A percentile compares a stretch with the other conserved stretches of the same genome.
These are phyloP conservation scores for Trachurus trachurus DNA, from an alignment of 2,797 vertebrate species.

Conservation along the genomic window DNA sequence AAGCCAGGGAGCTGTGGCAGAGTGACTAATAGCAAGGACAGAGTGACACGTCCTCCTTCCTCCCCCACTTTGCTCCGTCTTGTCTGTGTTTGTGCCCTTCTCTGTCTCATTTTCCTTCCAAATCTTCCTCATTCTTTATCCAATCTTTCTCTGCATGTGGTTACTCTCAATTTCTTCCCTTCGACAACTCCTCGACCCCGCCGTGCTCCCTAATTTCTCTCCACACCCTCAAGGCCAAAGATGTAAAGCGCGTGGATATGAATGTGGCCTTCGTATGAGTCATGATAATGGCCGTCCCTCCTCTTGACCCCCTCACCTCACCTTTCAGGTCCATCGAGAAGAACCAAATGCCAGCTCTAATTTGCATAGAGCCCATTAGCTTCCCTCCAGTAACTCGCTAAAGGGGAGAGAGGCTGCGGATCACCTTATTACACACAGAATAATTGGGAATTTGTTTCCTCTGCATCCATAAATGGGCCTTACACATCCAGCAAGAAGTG, in stretches of 20 bases:
- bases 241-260: conserved; percentile 53
- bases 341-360: conserved; percentile 77
- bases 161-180: conserved; percentile 35
- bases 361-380: conserved; percentile 77
- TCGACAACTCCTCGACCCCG: conserved; percentile 50
- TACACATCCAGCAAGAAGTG: neutral
- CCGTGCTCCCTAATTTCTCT: conserved; percentile 46
- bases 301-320: conserved; percentile 74
- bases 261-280: conserved; percentile 72
- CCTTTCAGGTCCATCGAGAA: conserved; percentile 61
- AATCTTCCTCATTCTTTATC: conserved; percentile 16
- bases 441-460: conserved; percentile 51
- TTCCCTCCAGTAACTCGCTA: conserved; percentile 66
- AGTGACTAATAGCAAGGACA: conserved; percentile 65
- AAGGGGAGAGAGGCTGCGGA: conserved; percentile 34
- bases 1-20: conserved; percentile 76
- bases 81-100: conserved; percentile 35
- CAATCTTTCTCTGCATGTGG: conserved; percentile 30
- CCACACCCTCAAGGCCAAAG: conserved; percentile 35
- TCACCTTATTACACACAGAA: conserved; percentile 51
- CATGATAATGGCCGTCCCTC: conserved; percentile 76
- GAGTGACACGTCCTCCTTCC: conserved; percentile 43
- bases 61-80: conserved; percentile 27
- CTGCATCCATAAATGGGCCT: conserved; percentile 15
- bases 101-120: conserved; percentile 16